Percentiles rank a stretch among this genome's conserved stretches.
Evolutionary conservation across 2,113 vertebrate species (phyloP).

Genomic region (Callocephalon fimbriatum): DNA sequence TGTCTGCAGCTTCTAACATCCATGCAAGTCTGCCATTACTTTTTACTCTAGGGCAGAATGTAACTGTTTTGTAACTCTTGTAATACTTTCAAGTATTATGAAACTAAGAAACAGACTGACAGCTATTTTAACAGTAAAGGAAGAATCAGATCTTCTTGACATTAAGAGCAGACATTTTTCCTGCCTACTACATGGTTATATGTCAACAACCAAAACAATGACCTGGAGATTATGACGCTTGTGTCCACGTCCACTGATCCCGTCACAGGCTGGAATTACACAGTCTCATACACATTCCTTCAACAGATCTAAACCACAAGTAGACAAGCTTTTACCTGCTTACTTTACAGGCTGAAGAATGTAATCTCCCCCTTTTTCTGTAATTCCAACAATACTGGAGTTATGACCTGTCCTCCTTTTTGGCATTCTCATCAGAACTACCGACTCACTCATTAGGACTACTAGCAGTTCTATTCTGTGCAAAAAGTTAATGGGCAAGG

Average conservation of each 20-base stretch:
- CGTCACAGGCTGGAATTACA: neutral
- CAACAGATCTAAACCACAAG: neutral
- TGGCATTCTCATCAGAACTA: neutral
- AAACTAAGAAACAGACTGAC: neutral
- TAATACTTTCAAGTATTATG: neutral
- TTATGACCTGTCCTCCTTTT: neutral
- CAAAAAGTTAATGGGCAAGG: neutral
- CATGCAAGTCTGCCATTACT: neutral
- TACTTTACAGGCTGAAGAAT: neutral
- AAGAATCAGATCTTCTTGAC: neutral
- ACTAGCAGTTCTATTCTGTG: neutral
- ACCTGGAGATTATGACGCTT: accelerated
- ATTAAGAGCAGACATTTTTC: neutral
- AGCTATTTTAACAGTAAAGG: neutral
- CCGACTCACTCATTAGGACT: neutral
- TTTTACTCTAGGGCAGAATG: neutral
- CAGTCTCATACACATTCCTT: neutral
- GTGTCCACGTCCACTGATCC: neutral
- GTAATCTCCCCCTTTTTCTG: neutral
- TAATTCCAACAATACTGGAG: neutral
- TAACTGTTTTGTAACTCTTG: neutral
- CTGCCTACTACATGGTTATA: neutral
- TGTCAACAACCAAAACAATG: neutral
- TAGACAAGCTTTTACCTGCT: neutral
- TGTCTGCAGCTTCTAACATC: neutral